phyloP scores from a whole-genome alignment of 1,140 invertebrate genomes.

The Pristionchus pacificus region DNA sequence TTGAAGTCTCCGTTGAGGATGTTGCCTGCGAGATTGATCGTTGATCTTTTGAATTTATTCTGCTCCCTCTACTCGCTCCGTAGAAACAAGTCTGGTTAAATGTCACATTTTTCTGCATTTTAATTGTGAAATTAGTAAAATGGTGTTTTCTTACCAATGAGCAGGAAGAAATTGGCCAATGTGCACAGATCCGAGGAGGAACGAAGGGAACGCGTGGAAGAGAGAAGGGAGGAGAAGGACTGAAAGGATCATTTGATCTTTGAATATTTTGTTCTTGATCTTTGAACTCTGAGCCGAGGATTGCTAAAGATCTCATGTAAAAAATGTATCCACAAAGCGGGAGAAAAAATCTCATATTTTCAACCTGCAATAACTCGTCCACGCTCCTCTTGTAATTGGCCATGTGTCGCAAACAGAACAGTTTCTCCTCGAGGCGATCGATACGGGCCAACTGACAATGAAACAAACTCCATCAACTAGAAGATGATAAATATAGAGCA shows the following conservation, averaged over 20 bases:
- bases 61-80: too few relatives aligned
- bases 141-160: too few relatives aligned
- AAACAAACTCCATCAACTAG: conserved; percentile 16
- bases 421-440: conserved; percentile 32
- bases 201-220: neutral
- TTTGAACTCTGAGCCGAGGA: too few relatives aligned
- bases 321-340: too few relatives aligned
- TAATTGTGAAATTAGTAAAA: too few relatives aligned
- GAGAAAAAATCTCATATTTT: neutral
- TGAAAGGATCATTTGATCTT: too few relatives aligned
- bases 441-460: conserved; percentile 26
- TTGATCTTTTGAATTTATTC: too few relatives aligned
- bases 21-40: too few relatives aligned
- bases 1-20: neutral
- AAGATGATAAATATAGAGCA: conserved; percentile 3
- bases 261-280: too few relatives aligned
- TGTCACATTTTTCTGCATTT: too few relatives aligned
- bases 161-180: neutral
- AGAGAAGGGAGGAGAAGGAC: neutral
- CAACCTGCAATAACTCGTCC: conserved; percentile 8
- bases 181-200: neutral
- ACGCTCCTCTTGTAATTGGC: conserved; percentile 9
- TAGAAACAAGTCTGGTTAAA: too few relatives aligned
- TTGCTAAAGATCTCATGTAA: too few relatives aligned
- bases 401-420: conserved; percentile 31